Evolutionary conservation across 2,888 invertebrate species (phyloP), one percentile per base, ranked within the genome.

Genomic region (Brachyopa scutellaris): DNA sequence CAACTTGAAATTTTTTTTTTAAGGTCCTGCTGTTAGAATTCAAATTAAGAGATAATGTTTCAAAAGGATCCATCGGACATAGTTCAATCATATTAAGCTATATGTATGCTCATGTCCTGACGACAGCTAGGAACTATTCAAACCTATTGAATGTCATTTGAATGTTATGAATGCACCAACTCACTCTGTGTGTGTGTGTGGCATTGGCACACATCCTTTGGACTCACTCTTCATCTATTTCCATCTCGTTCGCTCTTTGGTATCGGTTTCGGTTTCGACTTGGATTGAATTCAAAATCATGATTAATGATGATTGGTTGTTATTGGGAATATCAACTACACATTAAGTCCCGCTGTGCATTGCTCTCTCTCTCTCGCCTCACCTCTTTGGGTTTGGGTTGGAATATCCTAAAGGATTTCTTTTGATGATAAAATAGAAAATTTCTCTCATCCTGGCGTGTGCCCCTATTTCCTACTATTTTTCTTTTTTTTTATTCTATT

Each of bases 251-350:
- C 11, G 0, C 23, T 15, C 26, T 26, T 26, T 26, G 26, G 4
- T 26, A 7, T 21, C 13, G 49, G 19, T 62, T 36, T 61, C 61
- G 33, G 38, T 69, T 69, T 70, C 57, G 57, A 64, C 64, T 80
- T 69, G 76, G 51, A 80, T 80, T 69, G 57, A 80, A 76, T 76
- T 80, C 76, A 69, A 80, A 80, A 80, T 76, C 80, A 80, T 82
- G 82, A 82, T 82, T 82, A 82, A 82, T 77, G 82, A 82, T 82
- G 77, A 82, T 77, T 76, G 70, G 77, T 76, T 82, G 82, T 77
- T 77, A 82, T 82, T 82, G 82, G 70, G 61, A 82, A 82, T 77
- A 82, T 82, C 77, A 82, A 77, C 77, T 82, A 72, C 77, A 82
- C 66, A 72, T 82, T 82, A 53, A 66, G 70, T 64, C 61, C 38